These are phyloP conservation scores for Carpatolechia fugitivella DNA, from an alignment of 2,888 invertebrate genomes.

Conservation along the genomic window DNA sequence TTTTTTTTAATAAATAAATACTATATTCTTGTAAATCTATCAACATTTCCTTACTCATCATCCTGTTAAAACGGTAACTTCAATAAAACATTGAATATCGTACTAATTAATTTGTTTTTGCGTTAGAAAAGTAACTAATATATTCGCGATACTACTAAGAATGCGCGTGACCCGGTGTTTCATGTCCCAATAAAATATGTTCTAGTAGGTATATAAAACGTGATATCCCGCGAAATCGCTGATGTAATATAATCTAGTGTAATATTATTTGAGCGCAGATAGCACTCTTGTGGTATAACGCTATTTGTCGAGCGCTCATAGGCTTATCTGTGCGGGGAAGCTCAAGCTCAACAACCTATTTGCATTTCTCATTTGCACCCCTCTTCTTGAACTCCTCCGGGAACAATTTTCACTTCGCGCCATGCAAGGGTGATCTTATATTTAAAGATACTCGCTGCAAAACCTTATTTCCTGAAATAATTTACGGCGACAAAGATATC, in stretches of 20 bases:
- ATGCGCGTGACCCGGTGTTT: too few species aligned
- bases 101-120: too few species aligned
- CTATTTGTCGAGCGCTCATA: conserved; percentile 65
- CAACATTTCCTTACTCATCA: too few species aligned
- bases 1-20: too few species aligned
- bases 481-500: too few species aligned
- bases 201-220: neutral
- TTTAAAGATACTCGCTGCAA: conserved; percentile 16
- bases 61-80: too few species aligned
- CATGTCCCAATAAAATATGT: too few species aligned
- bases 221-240: conserved; percentile 24
- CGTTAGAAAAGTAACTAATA: too few species aligned
- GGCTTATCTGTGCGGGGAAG: conserved; percentile 43
- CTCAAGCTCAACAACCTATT: conserved; percentile 63
- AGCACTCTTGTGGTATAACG: conserved; percentile 52
- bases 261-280: conserved; percentile 40
- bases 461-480: too few species aligned
- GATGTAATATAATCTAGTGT: conserved; percentile 38
- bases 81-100: too few species aligned
- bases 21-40: too few species aligned
- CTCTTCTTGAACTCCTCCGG: conserved; percentile 55
- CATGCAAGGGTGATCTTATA: conserved; percentile 44
- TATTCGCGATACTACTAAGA: too few species aligned
- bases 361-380: conserved; percentile 75
- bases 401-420: conserved; percentile 59